Conservation (phyloP, 2,113 vertebrate genomes). For the Empidonax alnorum region DNA sequence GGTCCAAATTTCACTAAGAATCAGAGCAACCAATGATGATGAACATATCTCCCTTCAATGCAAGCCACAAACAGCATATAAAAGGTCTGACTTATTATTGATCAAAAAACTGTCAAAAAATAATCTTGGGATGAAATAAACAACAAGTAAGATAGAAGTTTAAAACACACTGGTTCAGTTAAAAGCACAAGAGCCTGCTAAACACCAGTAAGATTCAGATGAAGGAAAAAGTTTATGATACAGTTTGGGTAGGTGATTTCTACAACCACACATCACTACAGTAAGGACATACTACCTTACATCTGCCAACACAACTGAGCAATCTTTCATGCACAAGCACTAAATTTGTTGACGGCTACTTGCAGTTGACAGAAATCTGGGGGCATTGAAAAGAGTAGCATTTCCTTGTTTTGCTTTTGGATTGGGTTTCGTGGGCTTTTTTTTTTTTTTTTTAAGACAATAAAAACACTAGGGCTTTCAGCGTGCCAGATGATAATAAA, state of each 20-base stretch:
- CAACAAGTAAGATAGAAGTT: accelerated
- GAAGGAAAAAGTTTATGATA: background rate
- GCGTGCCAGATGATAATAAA: background rate
- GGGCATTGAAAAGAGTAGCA: background rate
- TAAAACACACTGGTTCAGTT: background rate
- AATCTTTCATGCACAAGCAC: background rate
- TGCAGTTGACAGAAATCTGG: accelerated
- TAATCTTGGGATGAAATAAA: background rate
- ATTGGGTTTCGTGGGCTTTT: background rate
- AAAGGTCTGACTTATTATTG: background rate
- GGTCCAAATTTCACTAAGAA: background rate
- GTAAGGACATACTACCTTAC: accelerated
- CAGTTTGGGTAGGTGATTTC: background rate
- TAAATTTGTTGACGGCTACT: background rate
- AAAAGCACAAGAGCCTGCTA: background rate
- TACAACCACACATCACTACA: background rate
- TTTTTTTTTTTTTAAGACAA: background rate
- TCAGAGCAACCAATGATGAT: background rate
- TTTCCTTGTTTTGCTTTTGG: background rate
- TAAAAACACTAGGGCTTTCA: background rate
- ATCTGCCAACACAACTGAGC: accelerated
- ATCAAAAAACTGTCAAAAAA: background rate
- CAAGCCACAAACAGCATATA: background rate
- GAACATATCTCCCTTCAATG: background rate
- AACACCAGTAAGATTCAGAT: background rate